Base-by-base conservation (phyloP, 2,113 vertebrate species). In the Labrus mixtus region DNA sequence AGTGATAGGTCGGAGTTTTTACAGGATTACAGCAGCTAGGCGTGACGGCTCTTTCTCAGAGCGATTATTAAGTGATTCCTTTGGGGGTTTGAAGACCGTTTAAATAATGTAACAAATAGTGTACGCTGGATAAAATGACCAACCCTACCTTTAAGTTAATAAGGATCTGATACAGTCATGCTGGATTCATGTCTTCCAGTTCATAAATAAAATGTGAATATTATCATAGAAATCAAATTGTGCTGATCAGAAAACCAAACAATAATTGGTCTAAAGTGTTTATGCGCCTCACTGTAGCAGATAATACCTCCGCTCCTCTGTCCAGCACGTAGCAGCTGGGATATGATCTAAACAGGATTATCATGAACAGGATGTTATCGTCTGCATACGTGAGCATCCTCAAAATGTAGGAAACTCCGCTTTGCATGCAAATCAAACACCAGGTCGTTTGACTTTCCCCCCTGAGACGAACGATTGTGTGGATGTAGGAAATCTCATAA, bases 241-340 rank as follows among this genome's bases (percentile, higher is more conserved):
- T 11, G 48, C 64, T 75, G 56, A 76, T 84, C 60, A 69, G 54
- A 68, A 73, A 78, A 78, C 41, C 66, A 19, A 70, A n/a, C 64
- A 57, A 58, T 84, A 81, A 89, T 77, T 86, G 81, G 72, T 53
- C 39, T 37, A n/a, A 77, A 82, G 66, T 64, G 53, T 84, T 83
- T 75, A 82, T 50, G 64, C 1, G 73, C 60, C 60, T 78, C 66
- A 78, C 50, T 72, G 59, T 78, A 54, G 66, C 53, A 76, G 76
- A 76, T 86, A 84, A 87, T 75, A 77, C 50, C 23, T 45, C 55
- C 54, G n/a, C 29, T 72, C 48, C 55, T 65, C 36, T 76, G 54
- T 66, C 77, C 10, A 41, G 23, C 25, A 48, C 81, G 22, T 12
- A 53, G 23, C 66, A 60, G 73, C 75, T 78, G 76, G 78, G 59